These are phyloP conservation scores for Patella pellucida DNA, from an alignment of 2,888 invertebrate species.

Conservation along the genomic window DNA sequence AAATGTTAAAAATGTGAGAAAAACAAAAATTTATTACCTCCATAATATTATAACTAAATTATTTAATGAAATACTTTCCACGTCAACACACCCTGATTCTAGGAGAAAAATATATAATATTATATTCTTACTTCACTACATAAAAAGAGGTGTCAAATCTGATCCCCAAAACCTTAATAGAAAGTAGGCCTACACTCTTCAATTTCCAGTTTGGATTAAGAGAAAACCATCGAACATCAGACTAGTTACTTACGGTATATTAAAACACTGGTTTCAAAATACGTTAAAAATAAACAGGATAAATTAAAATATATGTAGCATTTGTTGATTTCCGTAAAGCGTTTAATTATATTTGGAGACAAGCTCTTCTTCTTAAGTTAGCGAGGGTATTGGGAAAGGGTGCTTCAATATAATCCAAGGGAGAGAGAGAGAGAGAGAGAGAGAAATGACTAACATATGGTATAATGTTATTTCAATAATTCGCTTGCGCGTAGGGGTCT, in stretches of 20 bases:
- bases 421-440: no score
- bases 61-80: background rate
- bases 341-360: background rate
- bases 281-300: background rate
- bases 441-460: no score
- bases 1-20: background rate
- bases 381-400: background rate
- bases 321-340: background rate
- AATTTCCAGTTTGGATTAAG: background rate
- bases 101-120: background rate
- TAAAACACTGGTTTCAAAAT: background rate
- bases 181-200: background rate
- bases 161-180: background rate
- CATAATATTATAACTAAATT: background rate
- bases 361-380: background rate
- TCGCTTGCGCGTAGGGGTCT: no score
- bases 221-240: background rate
- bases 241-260: background rate
- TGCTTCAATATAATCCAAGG: background rate
- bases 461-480: no score
- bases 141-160: background rate
- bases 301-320: constrained; percentile 1
- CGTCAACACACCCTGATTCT: background rate
- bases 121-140: no score
- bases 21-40: background rate